phyloP scores from a whole-genome alignment of 2,888 invertebrate genomes.

The Drosophila mercatorum region DNA sequence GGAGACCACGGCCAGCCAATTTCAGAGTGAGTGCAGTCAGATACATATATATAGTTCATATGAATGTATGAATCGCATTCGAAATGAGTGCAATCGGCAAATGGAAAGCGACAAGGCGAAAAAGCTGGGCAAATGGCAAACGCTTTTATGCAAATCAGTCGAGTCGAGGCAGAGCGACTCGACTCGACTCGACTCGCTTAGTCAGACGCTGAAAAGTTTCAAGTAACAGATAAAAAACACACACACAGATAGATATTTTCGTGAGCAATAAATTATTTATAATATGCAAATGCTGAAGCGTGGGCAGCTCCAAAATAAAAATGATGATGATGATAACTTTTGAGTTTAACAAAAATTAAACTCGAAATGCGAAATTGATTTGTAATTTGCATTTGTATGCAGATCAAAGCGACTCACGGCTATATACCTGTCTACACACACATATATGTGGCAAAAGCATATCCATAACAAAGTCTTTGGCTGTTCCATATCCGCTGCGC shows the following conservation, averaged over 20 bases:
- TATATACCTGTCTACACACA: conserved; percentile 25
- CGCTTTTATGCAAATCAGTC: conserved; percentile 68
- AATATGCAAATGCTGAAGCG: conserved; percentile 73
- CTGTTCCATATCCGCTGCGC: conserved; percentile 20
- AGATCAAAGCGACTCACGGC: conserved; percentile 47
- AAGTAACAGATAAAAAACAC: conserved; percentile 23
- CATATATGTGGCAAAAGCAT: conserved; percentile 4
- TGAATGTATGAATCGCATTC: conserved; percentile 18
- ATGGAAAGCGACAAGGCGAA: conserved; percentile 10
- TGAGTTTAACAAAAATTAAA: conserved; percentile 73
- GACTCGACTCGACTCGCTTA: conserved; percentile 7
- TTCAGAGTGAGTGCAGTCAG: conserved; percentile 89
- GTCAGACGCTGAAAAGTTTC: conserved; percentile 51
- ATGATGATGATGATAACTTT: conserved; percentile 72
- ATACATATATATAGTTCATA: not conserved
- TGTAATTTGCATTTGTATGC: conserved; percentile 72
- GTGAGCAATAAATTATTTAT: conserved; percentile 80
- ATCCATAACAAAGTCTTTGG: conserved; percentile 17
- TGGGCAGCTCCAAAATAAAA: conserved; percentile 50
- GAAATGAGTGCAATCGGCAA: conserved; percentile 25
- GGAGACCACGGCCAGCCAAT: conserved; percentile 89
- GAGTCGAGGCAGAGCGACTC: not conserved
- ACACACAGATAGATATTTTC: conserved; percentile 58
- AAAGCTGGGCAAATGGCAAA: conserved; percentile 40
- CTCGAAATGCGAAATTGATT: conserved; percentile 79